phyloP scores from a whole-genome alignment of 2,797 vertebrate species.

The Oryzias dopingdopingensis region DNA sequence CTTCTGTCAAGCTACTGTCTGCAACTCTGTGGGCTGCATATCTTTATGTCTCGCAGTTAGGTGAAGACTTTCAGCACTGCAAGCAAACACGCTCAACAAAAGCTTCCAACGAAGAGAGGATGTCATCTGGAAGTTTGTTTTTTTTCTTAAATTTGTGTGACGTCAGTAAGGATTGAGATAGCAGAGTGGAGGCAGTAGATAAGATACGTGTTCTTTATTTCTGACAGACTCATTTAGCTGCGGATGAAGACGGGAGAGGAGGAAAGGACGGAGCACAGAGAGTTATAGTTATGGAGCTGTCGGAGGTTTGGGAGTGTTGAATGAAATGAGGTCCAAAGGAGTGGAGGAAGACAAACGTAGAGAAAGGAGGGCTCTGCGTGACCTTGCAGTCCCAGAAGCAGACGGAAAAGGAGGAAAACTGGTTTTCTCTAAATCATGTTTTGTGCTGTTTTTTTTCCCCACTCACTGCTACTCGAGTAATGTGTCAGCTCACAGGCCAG shows the following conservation, averaged over 20 bases:
- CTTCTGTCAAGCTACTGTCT: constrained; percentile 55
- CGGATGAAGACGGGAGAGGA: constrained; percentile 69
- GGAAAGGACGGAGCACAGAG: constrained; percentile 59
- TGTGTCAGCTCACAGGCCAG: constrained; percentile 36
- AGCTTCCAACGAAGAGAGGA: constrained; percentile 18
- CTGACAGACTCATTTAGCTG: constrained; percentile 79
- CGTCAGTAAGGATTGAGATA: constrained; percentile 42
- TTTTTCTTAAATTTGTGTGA: constrained; percentile 19
- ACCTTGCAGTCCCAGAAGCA: constrained; percentile 65
- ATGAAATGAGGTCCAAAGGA: constrained; percentile 68
- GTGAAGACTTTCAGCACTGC: constrained; percentile 22
- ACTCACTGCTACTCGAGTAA: constrained; percentile 51
- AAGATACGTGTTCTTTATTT: constrained; percentile 79
- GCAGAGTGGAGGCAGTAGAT: constrained; percentile 68
- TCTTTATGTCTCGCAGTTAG: constrained; percentile 36
- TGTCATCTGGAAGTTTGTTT: constrained; percentile 7
- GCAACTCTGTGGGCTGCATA: constrained; percentile 27
- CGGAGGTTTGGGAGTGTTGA: constrained; percentile 65
- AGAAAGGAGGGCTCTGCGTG: constrained; percentile 39
- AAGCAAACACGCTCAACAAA: constrained; percentile 20
- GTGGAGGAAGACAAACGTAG: constrained; percentile 62
- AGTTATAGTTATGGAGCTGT: constrained; percentile 80
- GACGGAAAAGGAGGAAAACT: constrained; percentile 47
- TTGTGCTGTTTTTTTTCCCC: constrained; percentile 9
- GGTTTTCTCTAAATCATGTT: constrained; percentile 61